Evolutionary conservation across 1,140 invertebrate genomes (phyloP), one percentile per base, ranked within the genome.

Genomic region (Rhynchophorus ferrugineus): DNA sequence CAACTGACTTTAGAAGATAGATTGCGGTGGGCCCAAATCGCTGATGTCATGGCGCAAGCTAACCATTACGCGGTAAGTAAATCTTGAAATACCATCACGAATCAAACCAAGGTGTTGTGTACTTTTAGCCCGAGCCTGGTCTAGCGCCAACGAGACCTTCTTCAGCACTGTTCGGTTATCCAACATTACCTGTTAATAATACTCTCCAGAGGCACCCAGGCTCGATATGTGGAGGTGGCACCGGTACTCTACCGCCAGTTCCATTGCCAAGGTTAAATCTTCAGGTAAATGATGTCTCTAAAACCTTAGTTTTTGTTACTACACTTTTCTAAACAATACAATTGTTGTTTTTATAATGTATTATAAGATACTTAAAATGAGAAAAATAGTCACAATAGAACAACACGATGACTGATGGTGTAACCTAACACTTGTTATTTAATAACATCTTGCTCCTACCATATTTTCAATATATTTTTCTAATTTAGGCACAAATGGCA

Each of bases 21-120:
- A 36, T 76, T 87, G 71, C 67, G 85, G 3, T 91, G 89, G 87
- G 87, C 87, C 0, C 87, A 91, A 58, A 83, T 91, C 21, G 83
- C 85, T 1, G 88, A 91, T 58, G 86, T 87, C 1, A 85, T 88
- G 80, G 82, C 84, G 0, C 81, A 85, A 51, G 81, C 84, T 0
- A 90, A 88, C 70, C 80, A 89, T 62, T 90, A 91, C 62, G 86
- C 84, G 59, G 85, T 87, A 69, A 77, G 52, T 19, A 52, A 9
- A 7, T n/a, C 5, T 9, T 33, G 11, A 5, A 5, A 33, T 33
- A 6, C 6, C 11, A 33, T 33, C 5, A 33, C 29, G 5, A 33
- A 33, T 33, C 11, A 33, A 33, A 33, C 11, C 5, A 33, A 33
- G 5, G 5, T 29, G 24, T 41, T 21, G 8, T 1, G 29, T 11